Percentiles rank a stretch among this genome's conserved stretches.
Conservation (phyloP, 2,797 vertebrate genomes). For the Cossypha polioptera region DNA sequence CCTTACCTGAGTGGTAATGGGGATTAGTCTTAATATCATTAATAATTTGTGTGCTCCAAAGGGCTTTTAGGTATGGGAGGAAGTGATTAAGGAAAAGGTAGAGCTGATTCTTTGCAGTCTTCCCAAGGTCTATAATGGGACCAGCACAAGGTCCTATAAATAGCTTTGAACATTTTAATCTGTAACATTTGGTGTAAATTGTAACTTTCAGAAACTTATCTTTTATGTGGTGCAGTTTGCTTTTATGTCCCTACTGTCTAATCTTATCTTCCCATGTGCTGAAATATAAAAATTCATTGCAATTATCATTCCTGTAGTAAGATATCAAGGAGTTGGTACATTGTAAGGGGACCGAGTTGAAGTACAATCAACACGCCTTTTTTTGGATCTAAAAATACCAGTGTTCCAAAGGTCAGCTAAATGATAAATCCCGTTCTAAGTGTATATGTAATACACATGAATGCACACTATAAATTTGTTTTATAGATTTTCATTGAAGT, state of each 20-base stretch:
- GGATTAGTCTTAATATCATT: not conserved
- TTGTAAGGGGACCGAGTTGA: constrained; percentile 2
- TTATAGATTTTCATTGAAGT: constrained; percentile 63
- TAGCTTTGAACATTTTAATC: constrained; percentile 58
- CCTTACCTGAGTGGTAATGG: not conserved
- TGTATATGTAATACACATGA: constrained; percentile 41
- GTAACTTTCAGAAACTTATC: constrained; percentile 67
- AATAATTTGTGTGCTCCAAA: not conserved
- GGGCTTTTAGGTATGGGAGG: not conserved
- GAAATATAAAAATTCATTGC: constrained; percentile 69
- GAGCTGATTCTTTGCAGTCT: not conserved
- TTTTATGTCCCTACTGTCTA: constrained; percentile 67
- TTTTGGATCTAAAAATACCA: constrained; percentile 57
- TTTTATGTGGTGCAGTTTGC: constrained; percentile 64
- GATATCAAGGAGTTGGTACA: constrained; percentile 41
- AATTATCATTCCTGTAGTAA: constrained; percentile 61
- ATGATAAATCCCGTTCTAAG: constrained; percentile 55
- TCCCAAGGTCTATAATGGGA: not conserved
- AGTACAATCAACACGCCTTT: constrained; percentile 35
- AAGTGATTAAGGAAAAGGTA: not conserved
- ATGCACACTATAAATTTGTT: constrained; percentile 60
- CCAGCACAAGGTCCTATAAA: not conserved
- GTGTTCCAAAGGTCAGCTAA: constrained; percentile 57
- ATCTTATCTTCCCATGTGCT: constrained; percentile 67
- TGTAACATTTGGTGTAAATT: constrained; percentile 66